Base-by-base conservation (phyloP, 1,140 invertebrate genomes). In the Drosophila kepulauana region DNA sequence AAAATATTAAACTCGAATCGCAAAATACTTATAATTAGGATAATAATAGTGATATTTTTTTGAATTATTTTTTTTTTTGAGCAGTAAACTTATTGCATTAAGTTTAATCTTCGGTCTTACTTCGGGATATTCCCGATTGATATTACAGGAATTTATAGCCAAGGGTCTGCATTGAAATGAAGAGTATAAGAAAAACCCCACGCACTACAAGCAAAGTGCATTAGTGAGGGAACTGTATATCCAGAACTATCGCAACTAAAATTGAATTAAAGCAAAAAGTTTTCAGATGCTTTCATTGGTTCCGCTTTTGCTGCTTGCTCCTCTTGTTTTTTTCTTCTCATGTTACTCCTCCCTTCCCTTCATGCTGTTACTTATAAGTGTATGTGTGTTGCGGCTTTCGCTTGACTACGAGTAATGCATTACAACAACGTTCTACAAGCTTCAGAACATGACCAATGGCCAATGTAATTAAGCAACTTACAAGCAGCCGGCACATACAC, bases 401-500 rank as follows among this genome's bases (percentile, higher is more conserved):
- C 57, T 61, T 78, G 82, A 87, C 82, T 82, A 76, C 82, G 79
- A 72, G 82, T 87, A 86, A 86, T 86, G 82, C 81, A 84, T 84
- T 84, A 82, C 81, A 84, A 84, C 63, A 82, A 65, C 64, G 81
- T 70, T 63, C 64, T 66, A 72, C 51, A 63, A 54, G 58, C 54
- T 52, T 6, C 15, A 16, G 59, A 54, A 82, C 63, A 81, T 63
- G 43, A n/a, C 69, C 67, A 58, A 68, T 82, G 82, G 33, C 82
- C 70, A 75, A 81, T 72, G 82, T 87, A 87, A 87, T 87, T 87
- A 87, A 88, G 82, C 82, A 86, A 84, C 68, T 79, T 82, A 86
- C 82, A 87, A 81, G 75, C 82, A 82, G 62, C 75, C 63, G 63
- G 46, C 82, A 72, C 65, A 66, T 52, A 73, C 78, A 77, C 69